Percentiles rank a stretch among this genome's conserved stretches.
These are phyloP conservation scores for Drosophila melanica DNA, from an alignment of 1,140 invertebrate genomes.

Conservation along the genomic window DNA sequence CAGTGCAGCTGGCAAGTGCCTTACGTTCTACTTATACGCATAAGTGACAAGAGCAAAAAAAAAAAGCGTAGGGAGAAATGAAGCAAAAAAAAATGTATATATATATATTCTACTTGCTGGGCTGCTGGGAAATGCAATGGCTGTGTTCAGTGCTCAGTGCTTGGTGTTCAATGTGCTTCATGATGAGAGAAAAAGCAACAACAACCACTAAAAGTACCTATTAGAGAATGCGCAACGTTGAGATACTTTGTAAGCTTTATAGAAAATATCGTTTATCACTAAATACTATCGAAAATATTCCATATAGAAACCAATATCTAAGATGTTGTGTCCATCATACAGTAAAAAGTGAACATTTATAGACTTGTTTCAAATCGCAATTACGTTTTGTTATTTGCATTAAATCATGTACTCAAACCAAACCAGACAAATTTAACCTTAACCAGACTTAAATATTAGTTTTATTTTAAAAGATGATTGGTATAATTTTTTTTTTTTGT, in stretches of 20 bases:
- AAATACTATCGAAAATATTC: too few species aligned
- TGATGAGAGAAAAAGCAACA: constrained; percentile 51
- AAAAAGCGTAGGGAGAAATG: constrained; percentile 28
- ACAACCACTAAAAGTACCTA: background rate
- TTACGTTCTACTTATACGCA: constrained; percentile 28
- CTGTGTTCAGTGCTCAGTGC: constrained; percentile 54
- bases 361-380: too few species aligned
- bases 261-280: too few species aligned
- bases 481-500: too few species aligned
- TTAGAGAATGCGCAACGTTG: background rate
- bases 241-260: background rate
- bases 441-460: too few species aligned
- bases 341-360: too few species aligned
- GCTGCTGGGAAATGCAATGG: constrained; percentile 53
- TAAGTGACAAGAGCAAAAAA: constrained; percentile 50
- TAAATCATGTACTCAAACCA: too few species aligned
- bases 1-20: constrained; percentile 63
- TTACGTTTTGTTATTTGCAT: too few species aligned
- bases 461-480: too few species aligned
- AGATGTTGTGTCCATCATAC: too few species aligned
- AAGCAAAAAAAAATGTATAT: constrained; percentile 14
- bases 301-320: too few species aligned
- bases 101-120: constrained; percentile 43
- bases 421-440: too few species aligned
- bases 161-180: constrained; percentile 70